Evolutionary conservation across 2,888 invertebrate genomes (phyloP), one percentile per base, ranked within the genome.

Genomic region (Troides aeacus): DNA sequence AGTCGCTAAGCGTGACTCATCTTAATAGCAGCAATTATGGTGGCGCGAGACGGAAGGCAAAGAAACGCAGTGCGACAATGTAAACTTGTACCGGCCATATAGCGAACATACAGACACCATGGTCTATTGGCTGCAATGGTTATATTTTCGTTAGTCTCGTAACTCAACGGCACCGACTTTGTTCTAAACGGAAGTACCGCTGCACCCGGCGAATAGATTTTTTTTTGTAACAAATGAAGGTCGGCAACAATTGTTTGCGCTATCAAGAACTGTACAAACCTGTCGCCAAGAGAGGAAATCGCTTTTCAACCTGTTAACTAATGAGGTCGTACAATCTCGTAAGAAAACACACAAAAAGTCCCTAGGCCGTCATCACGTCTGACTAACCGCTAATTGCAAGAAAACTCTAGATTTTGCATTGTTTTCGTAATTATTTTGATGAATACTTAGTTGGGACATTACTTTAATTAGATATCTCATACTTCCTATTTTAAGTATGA

Each of bases 1-100:
- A 84, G 85, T 88, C 88, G 87, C 83, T 87, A 84, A 91, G 90
- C 90, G 86, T 92, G 92, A 92, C 89, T 92, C 91, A 91, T 90
- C 86, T 90, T 90, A 90, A 91, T 90, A 79, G 86, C 81, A 80
- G 88, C 87, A 90, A 90, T 92, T 89, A 90, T 84, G 80, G 82
- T 80, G 80, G 81, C 80, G 81, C 83, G 81, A 83, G 81, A 78
- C 81, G 81, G 80, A 79, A 81, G 79, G 77, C 74, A 78, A 79
- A 82, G 84, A 83, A 81, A 81, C 81, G 84, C 81, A 84, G 86
- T 84, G 84, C 84, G 85, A 81, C 82, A 72, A 74, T 74, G 73
- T 72, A 76, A 69, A 72, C 74, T 78, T 39, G 57, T 57, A 39
- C 21, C 50, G 63, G 39, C 66, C 63, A 68, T 66, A 68, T 64